Evolutionary conservation across 2,797 vertebrate species (phyloP).

Genomic region (Erithacus rubecula): DNA sequence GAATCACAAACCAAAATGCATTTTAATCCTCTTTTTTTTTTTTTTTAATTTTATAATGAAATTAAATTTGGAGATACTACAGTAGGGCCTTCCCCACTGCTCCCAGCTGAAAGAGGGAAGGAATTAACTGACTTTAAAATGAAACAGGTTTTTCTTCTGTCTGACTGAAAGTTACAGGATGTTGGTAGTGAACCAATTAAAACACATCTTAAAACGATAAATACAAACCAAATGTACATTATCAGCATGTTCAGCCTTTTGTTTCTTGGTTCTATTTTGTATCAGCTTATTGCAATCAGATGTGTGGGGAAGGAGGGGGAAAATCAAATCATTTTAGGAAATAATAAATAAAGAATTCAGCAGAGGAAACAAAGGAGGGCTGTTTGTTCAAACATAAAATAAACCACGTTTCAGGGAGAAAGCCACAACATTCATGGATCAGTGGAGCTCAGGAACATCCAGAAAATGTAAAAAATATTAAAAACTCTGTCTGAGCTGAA

Average conservation of each 20-base stretch:
- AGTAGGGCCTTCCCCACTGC: not conserved
- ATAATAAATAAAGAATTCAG: conserved; percentile 68
- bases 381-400: conserved; percentile 4
- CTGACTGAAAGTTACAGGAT: conserved; percentile 61
- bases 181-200: conserved; percentile 56
- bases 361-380: conserved; percentile 40
- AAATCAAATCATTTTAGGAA: conserved; percentile 70
- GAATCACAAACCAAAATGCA: not conserved
- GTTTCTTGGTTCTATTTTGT: conserved; percentile 35
- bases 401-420: not conserved
- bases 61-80: conserved; percentile 27
- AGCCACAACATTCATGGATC: not conserved
- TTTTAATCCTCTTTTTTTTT: not conserved
- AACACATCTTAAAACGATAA: conserved; percentile 52
- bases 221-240: conserved; percentile 71
- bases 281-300: conserved; percentile 55
- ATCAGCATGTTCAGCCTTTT: conserved; percentile 67
- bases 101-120: conserved; percentile 19
- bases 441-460: not conserved
- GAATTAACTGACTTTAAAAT: conserved; percentile 59
- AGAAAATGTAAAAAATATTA: not conserved
- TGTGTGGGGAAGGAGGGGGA: conserved; percentile 21
- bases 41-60: not conserved
- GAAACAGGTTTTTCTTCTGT: conserved; percentile 66
- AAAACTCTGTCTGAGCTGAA: not conserved